A percentile compares a stretch with the other conserved stretches of the same genome.
Evolutionary conservation across 2,888 invertebrate genomes (phyloP).

Genomic region (Plebejus anna): DNA sequence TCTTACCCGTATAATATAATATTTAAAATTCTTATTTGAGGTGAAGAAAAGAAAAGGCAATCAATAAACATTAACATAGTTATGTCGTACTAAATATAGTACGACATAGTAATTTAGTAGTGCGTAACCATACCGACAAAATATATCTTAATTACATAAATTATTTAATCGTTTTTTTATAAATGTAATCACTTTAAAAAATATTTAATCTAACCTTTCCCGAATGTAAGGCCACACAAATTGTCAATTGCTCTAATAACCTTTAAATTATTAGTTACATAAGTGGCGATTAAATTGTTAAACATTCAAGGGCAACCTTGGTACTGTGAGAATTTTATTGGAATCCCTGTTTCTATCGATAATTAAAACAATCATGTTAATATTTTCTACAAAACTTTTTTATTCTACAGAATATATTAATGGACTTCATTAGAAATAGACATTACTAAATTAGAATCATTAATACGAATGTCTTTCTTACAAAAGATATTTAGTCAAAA

Average conservation of each 20-base stretch:
- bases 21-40: too few species aligned
- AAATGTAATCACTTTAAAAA: not conserved
- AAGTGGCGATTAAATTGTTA: not conserved
- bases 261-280: constrained; percentile 18
- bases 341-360: constrained; percentile 9
- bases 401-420: not conserved
- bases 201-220: not conserved
- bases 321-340: not conserved
- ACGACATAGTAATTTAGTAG: not conserved
- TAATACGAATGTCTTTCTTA: not conserved
- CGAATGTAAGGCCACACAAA: not conserved
- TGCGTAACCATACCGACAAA: not conserved
- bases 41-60: too few species aligned
- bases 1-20: too few species aligned
- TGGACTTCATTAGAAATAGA: not conserved
- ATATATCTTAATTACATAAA: not conserved
- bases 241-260: constrained; percentile 25
- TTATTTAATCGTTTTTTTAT: constrained; percentile 5
- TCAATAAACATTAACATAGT: too few species aligned
- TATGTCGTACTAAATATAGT: too few species aligned
- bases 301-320: constrained; percentile 11
- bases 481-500: not conserved
- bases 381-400: not conserved
- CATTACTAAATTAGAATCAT: not conserved
- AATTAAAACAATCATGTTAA: not conserved